Conservation (phyloP, 2,888 invertebrate species). For the Tetheella fluctuosa region DNA sequence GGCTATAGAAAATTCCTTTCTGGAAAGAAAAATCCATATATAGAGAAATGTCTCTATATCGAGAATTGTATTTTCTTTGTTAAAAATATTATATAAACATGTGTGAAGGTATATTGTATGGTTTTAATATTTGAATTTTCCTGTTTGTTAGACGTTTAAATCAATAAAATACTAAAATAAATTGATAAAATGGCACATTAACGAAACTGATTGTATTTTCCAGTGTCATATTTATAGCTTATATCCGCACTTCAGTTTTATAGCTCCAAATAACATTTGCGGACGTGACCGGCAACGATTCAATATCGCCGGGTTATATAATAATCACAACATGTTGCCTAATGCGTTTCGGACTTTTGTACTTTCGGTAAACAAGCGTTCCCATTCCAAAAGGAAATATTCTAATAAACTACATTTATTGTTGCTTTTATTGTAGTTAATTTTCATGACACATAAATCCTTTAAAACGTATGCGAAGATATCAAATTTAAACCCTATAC, state of each 20-base stretch:
- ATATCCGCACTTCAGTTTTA: slow-evolving; percentile 1
- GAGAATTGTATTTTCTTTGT: too few species aligned
- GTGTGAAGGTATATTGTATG: too few species aligned
- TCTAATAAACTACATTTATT: not conserved
- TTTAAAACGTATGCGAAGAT: too few species aligned
- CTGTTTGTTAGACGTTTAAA: not conserved
- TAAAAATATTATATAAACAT: too few species aligned
- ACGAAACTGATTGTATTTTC: not conserved
- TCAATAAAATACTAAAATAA: not conserved
- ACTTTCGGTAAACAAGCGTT: slow-evolving; percentile 2
- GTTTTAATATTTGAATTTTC: not conserved
- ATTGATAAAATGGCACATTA: not conserved
- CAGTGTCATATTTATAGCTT: slow-evolving; percentile 3
- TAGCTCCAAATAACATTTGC: slow-evolving; percentile 3
- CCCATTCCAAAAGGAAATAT: not conserved
- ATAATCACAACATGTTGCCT: slow-evolving; percentile 7
- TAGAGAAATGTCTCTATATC: too few species aligned
- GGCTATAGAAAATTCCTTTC: not conserved
- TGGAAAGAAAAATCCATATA: too few species aligned
- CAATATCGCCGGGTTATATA: slow-evolving; percentile 3
- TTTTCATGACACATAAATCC: not conserved
- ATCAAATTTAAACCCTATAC: too few species aligned
- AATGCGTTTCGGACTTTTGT: slow-evolving; percentile 7
- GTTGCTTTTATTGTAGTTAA: not conserved
- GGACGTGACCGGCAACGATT: slow-evolving; percentile 1